Percentiles rank a stretch among this genome's conserved stretches.
These are phyloP conservation scores for Lates japonicus DNA, from an alignment of 2,797 vertebrate genomes.

Conservation along the genomic window DNA sequence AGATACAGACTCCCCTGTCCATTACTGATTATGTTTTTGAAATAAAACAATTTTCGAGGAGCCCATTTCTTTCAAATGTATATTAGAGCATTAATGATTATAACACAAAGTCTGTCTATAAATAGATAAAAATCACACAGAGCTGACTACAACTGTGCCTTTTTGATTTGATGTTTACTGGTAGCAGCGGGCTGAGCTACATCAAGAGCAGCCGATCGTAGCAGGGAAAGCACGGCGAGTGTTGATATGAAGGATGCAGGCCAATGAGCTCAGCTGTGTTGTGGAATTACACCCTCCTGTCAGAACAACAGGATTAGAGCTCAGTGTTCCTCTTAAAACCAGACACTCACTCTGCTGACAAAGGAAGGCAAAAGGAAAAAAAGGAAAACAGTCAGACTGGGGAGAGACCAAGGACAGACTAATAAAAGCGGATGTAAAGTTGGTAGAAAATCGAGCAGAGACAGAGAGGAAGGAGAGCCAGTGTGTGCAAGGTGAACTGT, in stretches of 20 bases:
- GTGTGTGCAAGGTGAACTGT: slow-evolving; percentile 34
- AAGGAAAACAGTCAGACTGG: slow-evolving; percentile 6
- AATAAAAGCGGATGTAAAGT: slow-evolving; percentile 51
- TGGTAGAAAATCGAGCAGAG: slow-evolving; percentile 32
- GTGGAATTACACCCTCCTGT: slow-evolving; percentile 77
- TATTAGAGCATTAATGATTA: not conserved
- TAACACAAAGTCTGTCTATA: not conserved
- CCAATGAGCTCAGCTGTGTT: slow-evolving; percentile 71
- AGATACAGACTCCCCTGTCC: not conserved
- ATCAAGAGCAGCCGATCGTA: slow-evolving; percentile 37
- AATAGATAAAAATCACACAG: not conserved
- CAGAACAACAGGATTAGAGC: slow-evolving; percentile 81
- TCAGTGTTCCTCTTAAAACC: slow-evolving; percentile 69
- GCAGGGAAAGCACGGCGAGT: slow-evolving; percentile 30
- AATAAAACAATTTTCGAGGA: not conserved
- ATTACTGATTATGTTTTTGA: not conserved
- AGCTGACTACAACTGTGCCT: not conserved
- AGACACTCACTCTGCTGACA: slow-evolving; percentile 60
- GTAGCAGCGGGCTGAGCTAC: slow-evolving; percentile 3
- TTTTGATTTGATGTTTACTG: slow-evolving; percentile 16
- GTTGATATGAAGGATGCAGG: slow-evolving; percentile 58
- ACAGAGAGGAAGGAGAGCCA: slow-evolving; percentile 26
- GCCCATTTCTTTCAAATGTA: slow-evolving; percentile 1
- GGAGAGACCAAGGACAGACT: slow-evolving; percentile 45
- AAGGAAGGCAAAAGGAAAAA: slow-evolving; percentile 28